Conservation (phyloP, 2,113 vertebrate species). For the Xiphorhynchus elegans region DNA sequence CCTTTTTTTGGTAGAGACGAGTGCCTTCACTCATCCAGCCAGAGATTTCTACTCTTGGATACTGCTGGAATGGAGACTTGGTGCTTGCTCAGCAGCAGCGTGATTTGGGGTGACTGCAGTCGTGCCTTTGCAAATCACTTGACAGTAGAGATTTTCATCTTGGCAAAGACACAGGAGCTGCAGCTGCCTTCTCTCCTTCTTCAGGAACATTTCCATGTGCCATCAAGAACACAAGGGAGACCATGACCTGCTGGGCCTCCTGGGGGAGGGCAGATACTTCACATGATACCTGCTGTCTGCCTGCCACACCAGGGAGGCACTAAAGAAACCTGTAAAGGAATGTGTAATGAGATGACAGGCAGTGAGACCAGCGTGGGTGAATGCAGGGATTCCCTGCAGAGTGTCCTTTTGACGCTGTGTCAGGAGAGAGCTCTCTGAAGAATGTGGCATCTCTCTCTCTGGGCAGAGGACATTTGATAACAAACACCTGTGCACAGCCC, state of each 20-base stretch:
- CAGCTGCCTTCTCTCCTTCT: background rate
- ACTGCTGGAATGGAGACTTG: background rate
- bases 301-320: background rate
- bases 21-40: background rate
- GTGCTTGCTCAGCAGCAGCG: background rate
- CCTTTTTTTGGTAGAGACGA: fast-evolving
- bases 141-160: background rate
- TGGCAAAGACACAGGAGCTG: background rate
- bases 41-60: background rate
- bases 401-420: background rate
- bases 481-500: background rate
- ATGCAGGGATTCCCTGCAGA: background rate
- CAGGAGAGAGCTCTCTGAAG: background rate
- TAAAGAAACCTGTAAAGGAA: background rate
- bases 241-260: background rate
- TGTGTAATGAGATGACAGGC: background rate
- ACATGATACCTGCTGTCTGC: fast-evolving
- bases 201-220: background rate
- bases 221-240: background rate
- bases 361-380: background rate
- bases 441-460: background rate
- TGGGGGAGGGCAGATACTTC: background rate
- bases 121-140: background rate
- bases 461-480: background rate
- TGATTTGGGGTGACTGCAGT: background rate